Percentiles rank a stretch among this genome's conserved stretches.
These are phyloP conservation scores for Leptinotarsa haldemani DNA, from an alignment of 2,888 invertebrate genomes.

Conservation along the genomic window DNA sequence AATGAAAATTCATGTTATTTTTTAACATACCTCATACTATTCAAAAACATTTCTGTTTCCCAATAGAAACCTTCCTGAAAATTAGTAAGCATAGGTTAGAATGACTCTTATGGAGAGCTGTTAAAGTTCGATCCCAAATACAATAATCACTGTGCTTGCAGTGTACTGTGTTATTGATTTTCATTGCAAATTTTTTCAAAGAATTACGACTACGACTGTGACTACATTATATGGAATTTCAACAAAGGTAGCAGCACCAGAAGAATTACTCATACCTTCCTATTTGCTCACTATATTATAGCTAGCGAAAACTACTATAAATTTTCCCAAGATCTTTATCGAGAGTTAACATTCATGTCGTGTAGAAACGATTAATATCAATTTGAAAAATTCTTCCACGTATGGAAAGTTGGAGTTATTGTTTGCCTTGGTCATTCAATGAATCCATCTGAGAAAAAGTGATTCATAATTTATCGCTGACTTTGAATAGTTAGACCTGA, in stretches of 20 bases:
- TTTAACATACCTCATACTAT: too few species aligned
- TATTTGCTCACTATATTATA: neutral
- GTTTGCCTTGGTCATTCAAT: constrained; percentile 35
- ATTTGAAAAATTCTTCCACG: constrained; percentile 38
- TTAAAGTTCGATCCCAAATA: too few species aligned
- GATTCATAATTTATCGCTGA: constrained; percentile 24
- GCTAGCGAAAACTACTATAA: constrained; percentile 25
- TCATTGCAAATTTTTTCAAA: too few species aligned
- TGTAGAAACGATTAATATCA: constrained; percentile 41
- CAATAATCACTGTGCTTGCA: too few species aligned
- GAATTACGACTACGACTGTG: neutral
- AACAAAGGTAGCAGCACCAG: neutral
- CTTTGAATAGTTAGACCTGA: constrained; percentile 12
- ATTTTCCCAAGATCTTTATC: constrained; percentile 37
- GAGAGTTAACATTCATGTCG: constrained; percentile 38
- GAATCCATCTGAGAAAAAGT: constrained; percentile 6
- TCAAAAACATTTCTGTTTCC: too few species aligned
- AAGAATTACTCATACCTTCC: constrained; percentile 6
- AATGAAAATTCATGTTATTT: too few species aligned
- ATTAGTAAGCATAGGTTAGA: too few species aligned
- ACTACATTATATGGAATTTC: neutral
- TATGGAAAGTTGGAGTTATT: constrained; percentile 38
- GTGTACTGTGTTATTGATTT: too few species aligned
- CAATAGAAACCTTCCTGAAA: too few species aligned
- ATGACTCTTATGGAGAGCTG: too few species aligned